Percentiles rank a stretch among this genome's conserved stretches.
These are phyloP conservation scores for Sphaeramia orbicularis DNA, from an alignment of 2,797 vertebrate species.

Conservation along the genomic window DNA sequence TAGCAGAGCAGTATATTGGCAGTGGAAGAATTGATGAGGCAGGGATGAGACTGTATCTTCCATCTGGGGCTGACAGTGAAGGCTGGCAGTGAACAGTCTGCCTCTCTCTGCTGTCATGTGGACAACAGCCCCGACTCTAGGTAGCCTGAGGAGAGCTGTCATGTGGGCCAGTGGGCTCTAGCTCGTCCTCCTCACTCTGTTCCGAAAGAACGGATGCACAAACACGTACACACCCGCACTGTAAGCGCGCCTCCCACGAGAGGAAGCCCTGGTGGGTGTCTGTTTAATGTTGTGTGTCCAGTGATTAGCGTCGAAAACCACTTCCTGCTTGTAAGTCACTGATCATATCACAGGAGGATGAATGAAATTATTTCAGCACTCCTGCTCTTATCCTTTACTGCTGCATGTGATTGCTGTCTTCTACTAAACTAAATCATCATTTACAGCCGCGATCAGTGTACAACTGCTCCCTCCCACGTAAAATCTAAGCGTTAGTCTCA, in stretches of 20 bases:
- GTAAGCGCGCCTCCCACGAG: constrained; percentile 48
- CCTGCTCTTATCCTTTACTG: constrained; percentile 26
- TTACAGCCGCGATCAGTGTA: constrained; percentile 1
- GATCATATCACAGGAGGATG: constrained; percentile 53
- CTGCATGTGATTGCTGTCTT: constrained; percentile 37
- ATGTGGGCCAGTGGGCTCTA: constrained; percentile 60
- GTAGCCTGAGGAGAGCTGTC: constrained; percentile 67
- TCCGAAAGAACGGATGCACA: constrained; percentile 56
- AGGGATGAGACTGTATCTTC: constrained; percentile 73
- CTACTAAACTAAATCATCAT: constrained; percentile 31
- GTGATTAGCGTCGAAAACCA: constrained; percentile 71
- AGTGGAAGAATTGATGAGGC: constrained; percentile 61
- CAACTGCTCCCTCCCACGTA: not conserved
- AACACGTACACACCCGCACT: constrained; percentile 38
- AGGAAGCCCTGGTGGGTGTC: constrained; percentile 63
- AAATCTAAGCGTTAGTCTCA: constrained; percentile 4
- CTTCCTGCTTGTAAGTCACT: constrained; percentile 62
- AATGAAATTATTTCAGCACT: constrained; percentile 48
- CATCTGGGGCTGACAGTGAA: constrained; percentile 77
- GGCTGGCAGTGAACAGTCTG: constrained; percentile 81
- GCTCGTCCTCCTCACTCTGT: constrained; percentile 38
- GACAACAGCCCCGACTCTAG: constrained; percentile 60
- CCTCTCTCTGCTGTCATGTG: constrained; percentile 72
- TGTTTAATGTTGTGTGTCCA: constrained; percentile 60
- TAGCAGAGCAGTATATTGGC: constrained; percentile 64